Evolutionary conservation across 2,113 vertebrate species (phyloP).

Genomic region (Lampris incognitus): DNA sequence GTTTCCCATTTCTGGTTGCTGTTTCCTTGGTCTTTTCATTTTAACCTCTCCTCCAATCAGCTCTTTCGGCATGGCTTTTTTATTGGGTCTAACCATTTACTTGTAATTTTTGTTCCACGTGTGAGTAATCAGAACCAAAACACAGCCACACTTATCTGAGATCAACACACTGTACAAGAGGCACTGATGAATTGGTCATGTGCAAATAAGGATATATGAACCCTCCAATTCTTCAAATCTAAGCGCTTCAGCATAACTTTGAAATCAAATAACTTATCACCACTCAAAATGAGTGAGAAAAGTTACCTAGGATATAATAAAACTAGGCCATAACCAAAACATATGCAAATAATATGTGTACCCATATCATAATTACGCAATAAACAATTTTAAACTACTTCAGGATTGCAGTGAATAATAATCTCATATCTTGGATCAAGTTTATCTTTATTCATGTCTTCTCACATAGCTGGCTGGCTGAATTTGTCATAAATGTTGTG

Average conservation of each 20-base stretch:
- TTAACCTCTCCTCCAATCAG: neutral
- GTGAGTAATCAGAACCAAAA: neutral
- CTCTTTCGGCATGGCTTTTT: neutral
- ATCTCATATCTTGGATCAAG: conserved; percentile 26
- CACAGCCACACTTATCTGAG: neutral
- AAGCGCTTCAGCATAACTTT: no score
- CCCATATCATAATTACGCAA: neutral
- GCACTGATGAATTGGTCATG: neutral
- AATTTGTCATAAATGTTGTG: conserved; percentile 39
- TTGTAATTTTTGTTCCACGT: neutral
- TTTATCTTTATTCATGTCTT: conserved; percentile 46
- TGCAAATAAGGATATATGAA: neutral
- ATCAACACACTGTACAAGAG: neutral
- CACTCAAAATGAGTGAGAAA: conserved; percentile 1
- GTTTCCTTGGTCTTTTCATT: neutral
- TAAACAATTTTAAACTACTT: conserved; percentile 20
- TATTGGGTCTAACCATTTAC: neutral
- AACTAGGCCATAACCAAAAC: conserved; percentile 11
- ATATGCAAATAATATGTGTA: conserved; percentile 26
- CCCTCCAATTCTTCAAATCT: no score
- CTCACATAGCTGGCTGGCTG: conserved; percentile 15
- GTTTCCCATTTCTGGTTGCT: neutral
- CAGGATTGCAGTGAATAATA: conserved; percentile 17
- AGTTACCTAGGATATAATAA: neutral
- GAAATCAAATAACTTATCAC: neutral